Percentiles rank a stretch among this genome's conserved stretches.
These are phyloP conservation scores for Aptenodytes forsteri DNA, from an alignment of 2,113 vertebrate genomes.

Conservation along the genomic window DNA sequence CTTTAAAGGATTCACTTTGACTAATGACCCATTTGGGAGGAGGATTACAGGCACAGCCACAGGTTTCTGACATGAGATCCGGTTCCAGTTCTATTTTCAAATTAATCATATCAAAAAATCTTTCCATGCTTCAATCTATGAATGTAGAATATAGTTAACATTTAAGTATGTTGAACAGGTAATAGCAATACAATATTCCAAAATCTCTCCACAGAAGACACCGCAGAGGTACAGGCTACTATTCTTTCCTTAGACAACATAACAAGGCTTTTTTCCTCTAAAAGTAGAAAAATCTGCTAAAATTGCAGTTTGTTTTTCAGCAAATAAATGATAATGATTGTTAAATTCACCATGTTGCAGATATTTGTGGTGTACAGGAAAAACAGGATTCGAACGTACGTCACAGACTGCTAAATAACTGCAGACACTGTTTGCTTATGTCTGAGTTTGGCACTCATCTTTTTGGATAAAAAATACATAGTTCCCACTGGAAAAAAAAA, in stretches of 20 bases:
- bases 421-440: not conserved
- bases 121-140: not conserved
- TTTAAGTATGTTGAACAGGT: not conserved
- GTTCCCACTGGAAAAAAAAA: not conserved
- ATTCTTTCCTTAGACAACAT: not conserved
- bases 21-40: not conserved
- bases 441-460: not conserved
- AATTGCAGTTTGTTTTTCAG: not conserved
- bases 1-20: not conserved
- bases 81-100: not conserved
- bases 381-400: not conserved
- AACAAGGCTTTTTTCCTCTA: not conserved
- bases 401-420: not conserved
- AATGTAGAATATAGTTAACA: not conserved
- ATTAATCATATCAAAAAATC: not conserved
- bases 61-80: not conserved
- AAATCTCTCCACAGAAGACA: not conserved
- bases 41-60: not conserved
- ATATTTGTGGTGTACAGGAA: not conserved
- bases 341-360: not conserved
- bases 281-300: not conserved
- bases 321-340: not conserved
- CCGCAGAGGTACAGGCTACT: not conserved
- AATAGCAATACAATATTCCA: not conserved
- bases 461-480: not conserved